phyloP scores from a whole-genome alignment of 1,140 invertebrate species.

The Coboldia fuscipes region DNA sequence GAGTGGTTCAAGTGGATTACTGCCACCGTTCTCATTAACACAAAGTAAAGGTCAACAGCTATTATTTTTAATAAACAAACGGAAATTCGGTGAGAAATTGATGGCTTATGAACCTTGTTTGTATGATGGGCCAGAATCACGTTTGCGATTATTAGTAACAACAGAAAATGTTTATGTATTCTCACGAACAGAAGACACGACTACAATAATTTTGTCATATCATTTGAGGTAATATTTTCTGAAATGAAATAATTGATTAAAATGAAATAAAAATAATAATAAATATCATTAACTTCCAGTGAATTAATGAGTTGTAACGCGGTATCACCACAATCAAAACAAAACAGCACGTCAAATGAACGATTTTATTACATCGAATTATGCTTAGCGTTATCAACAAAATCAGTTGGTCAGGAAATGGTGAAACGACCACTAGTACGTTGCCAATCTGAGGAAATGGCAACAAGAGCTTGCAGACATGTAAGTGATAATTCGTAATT shows the following conservation, averaged over 20 bases:
- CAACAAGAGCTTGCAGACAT: constrained; percentile 46
- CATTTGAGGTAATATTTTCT: constrained; percentile 38
- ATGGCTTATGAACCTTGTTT: constrained; percentile 51
- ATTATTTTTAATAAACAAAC: constrained; percentile 57
- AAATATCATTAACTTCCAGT: constrained; percentile 4
- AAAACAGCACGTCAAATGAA: constrained; percentile 25
- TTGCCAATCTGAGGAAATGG: constrained; percentile 57
- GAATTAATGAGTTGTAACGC: constrained; percentile 19
- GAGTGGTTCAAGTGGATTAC: constrained; percentile 53
- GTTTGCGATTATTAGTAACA: constrained; percentile 48
- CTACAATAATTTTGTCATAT: constrained; percentile 41
- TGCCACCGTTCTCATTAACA: constrained; percentile 54
- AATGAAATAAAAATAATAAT: constrained; percentile 1
- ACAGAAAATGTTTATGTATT: constrained; percentile 61
- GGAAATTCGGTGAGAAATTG: constrained; percentile 57
- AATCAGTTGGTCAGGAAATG: constrained; percentile 21
- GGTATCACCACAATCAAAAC: constrained; percentile 34
- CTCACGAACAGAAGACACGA: constrained; percentile 25
- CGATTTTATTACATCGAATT: constrained; percentile 55
- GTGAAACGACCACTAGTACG: constrained; percentile 55
- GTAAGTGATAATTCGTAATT: constrained; percentile 14
- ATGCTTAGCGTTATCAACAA: constrained; percentile 30
- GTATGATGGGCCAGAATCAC: constrained; percentile 46
- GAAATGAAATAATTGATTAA: constrained; percentile 6
- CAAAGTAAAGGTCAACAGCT: constrained; percentile 69